Base-by-base conservation (phyloP, 2,888 invertebrate genomes). In the Apeira syringaria region DNA sequence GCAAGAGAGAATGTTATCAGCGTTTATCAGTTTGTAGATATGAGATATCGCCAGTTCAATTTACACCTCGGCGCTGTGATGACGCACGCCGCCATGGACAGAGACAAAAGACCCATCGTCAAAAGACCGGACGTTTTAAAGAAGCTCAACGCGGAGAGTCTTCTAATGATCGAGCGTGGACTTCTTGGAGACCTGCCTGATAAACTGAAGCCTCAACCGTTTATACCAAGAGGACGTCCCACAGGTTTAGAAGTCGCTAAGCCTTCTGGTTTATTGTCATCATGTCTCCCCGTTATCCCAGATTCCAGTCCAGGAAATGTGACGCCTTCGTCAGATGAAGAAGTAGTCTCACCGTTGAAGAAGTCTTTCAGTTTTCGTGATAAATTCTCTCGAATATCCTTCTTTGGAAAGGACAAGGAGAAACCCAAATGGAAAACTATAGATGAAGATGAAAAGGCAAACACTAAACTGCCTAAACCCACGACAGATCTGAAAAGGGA, bases 351-450 rank as follows among this genome's bases (percentile, higher is more conserved):
- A 0, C 80, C 84, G 0, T 44, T 89, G 12, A 87, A 80, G 52
- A 89, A 89, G 55, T 67, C 85, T 0, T 87, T 87, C 53, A 89
- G 89, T 46, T 89, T 89, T 48, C 76, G 88, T 3, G 85, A 88
- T 25, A 79, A 73, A 54, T 70, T 89, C 25, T 80, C 87, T 6
- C 65, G 78, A 47, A 80, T 85, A 32, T 78, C 74, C 49, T 68
- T 87, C 28, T 80, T 89, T 17, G 69, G 72, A 1, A 84, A 79
- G 61, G 74, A 75, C 34, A 80, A 75, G 53, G 74, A 80, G 6
- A 80, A 72, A 56, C 48, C 56, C 0, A 85, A 84, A 57, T 73
- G 68, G 59, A 81, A 80, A 50, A 65, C 70, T 0, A 75, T 72
- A 8, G 69, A 54, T 1, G 85, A 85, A 56, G 70, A 69, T 12